Evolutionary conservation across 2,888 invertebrate species (phyloP).

Genomic region (Euzophera pinguis): DNA sequence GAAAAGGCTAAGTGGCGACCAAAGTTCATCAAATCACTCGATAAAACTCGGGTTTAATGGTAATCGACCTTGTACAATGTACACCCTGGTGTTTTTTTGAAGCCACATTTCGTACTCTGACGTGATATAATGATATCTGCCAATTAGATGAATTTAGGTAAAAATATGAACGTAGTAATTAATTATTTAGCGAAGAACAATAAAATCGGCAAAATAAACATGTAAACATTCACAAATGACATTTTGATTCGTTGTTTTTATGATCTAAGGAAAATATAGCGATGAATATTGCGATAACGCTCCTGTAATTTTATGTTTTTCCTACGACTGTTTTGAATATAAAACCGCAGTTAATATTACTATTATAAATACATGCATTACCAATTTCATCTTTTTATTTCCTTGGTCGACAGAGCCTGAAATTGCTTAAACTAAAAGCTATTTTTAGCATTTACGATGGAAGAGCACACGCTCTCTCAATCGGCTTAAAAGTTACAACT

Average conservation of each 20-base stretch:
- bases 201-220: not conserved
- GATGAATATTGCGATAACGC: constrained; percentile 5
- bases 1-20: no score
- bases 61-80: no score
- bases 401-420: no score
- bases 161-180: not conserved
- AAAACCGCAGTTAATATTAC: constrained; percentile 4
- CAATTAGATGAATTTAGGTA: not conserved
- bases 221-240: constrained; percentile 6
- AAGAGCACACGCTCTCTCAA: no score
- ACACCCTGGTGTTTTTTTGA: no score
- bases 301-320: not conserved
- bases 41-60: no score
- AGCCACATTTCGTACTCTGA: no score
- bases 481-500: no score
- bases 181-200: not conserved
- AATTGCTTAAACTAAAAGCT: no score
- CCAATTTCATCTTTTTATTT: not conserved
- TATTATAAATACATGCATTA: not conserved
- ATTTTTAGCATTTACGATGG: no score
- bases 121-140: no score
- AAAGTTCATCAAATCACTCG: no score
- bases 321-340: not conserved
- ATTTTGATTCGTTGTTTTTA: not conserved
- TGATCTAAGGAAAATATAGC: not conserved